Conservation (phyloP, 2,113 vertebrate genomes). For the Stegostoma tigrinum region DNA sequence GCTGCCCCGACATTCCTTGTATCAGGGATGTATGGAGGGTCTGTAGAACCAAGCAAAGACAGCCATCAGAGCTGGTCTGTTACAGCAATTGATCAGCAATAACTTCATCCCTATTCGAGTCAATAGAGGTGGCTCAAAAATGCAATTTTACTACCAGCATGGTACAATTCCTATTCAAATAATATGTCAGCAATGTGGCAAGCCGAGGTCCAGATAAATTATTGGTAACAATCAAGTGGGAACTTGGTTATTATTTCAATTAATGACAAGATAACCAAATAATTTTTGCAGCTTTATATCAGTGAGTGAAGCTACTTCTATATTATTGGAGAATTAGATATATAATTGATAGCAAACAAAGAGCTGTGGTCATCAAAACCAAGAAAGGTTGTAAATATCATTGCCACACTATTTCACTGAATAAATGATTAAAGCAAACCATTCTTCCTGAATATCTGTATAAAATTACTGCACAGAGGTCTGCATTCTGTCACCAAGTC, state of each 20-base stretch:
- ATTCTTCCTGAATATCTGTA: too few species aligned
- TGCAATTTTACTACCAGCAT: not conserved
- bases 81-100: not conserved
- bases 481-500: too few species aligned
- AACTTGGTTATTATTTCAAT: not conserved
- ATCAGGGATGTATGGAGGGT: constrained; percentile 80
- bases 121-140: not conserved
- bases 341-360: not conserved
- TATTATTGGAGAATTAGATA: not conserved
- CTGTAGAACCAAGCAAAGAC: constrained; percentile 51
- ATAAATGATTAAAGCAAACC: not conserved
- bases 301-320: not conserved
- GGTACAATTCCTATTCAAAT: not conserved
- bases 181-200: not conserved
- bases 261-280: not conserved
- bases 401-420: not conserved
- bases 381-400: not conserved
- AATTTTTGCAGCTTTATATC: not conserved
- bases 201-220: not conserved
- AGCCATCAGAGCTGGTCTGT: not conserved
- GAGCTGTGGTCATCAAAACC: not conserved
- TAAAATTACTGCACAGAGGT: not conserved
- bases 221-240: not conserved
- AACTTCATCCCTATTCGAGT: not conserved
- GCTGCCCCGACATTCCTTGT: constrained; percentile 81